Conservation (phyloP, 2,888 invertebrate genomes). For the Aelia acuminata region DNA sequence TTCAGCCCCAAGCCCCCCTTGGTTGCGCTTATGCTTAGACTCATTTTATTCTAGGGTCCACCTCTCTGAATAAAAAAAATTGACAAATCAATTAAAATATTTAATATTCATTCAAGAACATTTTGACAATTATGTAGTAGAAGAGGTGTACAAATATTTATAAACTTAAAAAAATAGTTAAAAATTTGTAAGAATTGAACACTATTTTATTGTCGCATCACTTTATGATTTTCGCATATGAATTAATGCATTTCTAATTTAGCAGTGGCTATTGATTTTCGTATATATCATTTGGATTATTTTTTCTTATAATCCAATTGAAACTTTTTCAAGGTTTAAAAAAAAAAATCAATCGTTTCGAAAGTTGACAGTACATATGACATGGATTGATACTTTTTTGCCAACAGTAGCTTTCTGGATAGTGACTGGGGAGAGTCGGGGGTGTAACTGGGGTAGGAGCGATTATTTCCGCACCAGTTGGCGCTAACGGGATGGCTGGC, state of each 20-base stretch:
- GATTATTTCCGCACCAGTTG: slow-evolving; percentile 45
- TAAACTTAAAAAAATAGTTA: no score
- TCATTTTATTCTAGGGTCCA: no score
- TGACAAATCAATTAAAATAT: no score
- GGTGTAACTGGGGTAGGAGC: slow-evolving; percentile 34
- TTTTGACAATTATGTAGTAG: no score
- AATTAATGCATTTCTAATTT: neutral
- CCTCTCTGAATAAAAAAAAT: no score
- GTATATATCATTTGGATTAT: neutral
- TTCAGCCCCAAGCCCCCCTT: no score
- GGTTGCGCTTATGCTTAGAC: no score
- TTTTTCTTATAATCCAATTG: neutral
- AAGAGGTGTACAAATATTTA: no score
- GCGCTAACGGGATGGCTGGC: slow-evolving; percentile 19
- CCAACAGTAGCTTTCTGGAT: neutral
- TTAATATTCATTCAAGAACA: no score
- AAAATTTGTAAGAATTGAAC: no score
- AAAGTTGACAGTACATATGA: neutral
- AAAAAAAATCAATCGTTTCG: neutral
- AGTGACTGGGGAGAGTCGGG: neutral
- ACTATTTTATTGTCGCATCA: no score
- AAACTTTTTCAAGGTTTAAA: neutral
- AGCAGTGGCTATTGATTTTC: neutral
- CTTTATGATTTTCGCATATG: no score
- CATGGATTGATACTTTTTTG: slow-evolving; percentile 8